Percentiles rank a stretch among this genome's conserved stretches.
Evolutionary conservation across 2,113 vertebrate species (phyloP).

Genomic region (Dasyprocta punctata): DNA sequence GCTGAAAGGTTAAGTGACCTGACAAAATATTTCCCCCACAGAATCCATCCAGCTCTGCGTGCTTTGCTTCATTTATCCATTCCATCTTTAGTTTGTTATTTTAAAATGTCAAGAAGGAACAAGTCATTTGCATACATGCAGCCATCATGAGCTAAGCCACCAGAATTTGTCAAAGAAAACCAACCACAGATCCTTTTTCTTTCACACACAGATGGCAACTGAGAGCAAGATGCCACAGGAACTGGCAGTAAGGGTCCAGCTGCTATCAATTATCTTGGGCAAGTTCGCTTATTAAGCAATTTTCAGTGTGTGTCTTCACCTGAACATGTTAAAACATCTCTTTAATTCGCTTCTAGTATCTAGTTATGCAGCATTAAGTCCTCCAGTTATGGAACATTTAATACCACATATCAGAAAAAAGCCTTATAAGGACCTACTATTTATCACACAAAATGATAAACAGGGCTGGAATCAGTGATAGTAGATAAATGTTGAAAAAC

Average conservation of each 20-base stretch:
- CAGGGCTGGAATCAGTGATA: not conserved
- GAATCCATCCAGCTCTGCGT: not conserved
- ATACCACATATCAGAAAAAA: not conserved
- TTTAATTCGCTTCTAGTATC: not conserved
- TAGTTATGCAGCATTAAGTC: not conserved
- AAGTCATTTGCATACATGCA: not conserved
- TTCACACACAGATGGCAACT: not conserved
- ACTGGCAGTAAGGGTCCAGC: not conserved
- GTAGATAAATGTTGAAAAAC: not conserved
- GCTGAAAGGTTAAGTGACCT: not conserved
- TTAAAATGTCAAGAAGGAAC: conserved; percentile 3
- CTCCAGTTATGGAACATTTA: not conserved
- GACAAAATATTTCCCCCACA: not conserved
- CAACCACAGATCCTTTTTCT: not conserved
- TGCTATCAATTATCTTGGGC: not conserved
- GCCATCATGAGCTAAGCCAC: not conserved
- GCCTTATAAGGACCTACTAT: not conserved
- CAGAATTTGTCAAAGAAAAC: not conserved
- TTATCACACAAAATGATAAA: not conserved
- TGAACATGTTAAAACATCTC: not conserved
- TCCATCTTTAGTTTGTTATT: not conserved
- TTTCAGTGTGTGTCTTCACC: not conserved
- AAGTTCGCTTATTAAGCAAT: not conserved
- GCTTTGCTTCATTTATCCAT: not conserved
- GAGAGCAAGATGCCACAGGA: not conserved